Conservation (phyloP, 2,113 vertebrate genomes). For the Hemiscyllium ocellatum region DNA sequence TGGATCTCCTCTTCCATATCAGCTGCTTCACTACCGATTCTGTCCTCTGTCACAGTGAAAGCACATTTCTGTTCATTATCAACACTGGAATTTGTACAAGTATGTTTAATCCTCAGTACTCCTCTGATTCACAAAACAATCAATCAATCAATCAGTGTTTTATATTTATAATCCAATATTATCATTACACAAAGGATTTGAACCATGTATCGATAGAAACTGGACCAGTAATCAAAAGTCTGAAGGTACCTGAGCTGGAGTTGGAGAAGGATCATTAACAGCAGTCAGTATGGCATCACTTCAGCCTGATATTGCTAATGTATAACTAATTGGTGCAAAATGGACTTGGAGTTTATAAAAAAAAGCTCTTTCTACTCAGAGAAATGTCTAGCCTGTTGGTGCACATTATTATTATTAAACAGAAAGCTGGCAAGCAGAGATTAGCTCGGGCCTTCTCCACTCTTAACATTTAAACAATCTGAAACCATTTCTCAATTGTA, state of each 20-base stretch:
- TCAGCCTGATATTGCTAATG: neutral
- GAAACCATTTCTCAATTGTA: neutral
- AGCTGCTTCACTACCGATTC: conserved; percentile 63
- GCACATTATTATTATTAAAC: neutral
- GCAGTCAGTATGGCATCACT: neutral
- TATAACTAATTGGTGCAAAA: neutral
- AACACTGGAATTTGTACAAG: neutral
- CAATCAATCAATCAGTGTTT: neutral
- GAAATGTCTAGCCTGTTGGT: neutral
- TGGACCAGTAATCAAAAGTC: neutral
- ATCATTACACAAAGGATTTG: neutral
- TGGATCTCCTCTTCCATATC: conserved; percentile 61
- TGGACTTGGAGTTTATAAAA: neutral
- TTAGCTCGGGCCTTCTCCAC: neutral
- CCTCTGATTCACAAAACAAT: neutral
- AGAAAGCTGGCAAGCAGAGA: neutral
- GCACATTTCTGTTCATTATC: neutral
- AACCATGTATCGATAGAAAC: neutral
- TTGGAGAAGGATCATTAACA: neutral
- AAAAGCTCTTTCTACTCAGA: neutral
- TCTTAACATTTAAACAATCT: neutral
- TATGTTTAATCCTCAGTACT: neutral
- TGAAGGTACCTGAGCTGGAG: neutral
- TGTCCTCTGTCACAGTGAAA: neutral
- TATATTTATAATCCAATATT: neutral